Evolutionary conservation across 2,888 invertebrate species (phyloP).

Genomic region (Drosophila dives): DNA sequence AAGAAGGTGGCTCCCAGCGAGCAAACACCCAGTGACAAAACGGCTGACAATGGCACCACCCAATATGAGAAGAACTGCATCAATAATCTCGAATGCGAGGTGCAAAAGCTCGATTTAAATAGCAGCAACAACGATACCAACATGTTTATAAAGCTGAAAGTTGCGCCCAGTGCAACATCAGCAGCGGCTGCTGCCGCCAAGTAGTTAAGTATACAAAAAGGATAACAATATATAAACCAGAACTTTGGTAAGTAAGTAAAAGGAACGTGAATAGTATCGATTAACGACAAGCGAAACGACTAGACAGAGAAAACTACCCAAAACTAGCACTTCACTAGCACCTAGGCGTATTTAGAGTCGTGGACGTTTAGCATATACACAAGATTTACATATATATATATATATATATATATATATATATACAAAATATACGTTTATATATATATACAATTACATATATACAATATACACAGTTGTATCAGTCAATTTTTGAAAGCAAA

Average conservation of each 20-base stretch:
- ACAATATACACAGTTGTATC: constrained; percentile 62
- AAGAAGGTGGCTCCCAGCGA: constrained; percentile 81
- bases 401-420: constrained; percentile 52
- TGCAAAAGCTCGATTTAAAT: constrained; percentile 84
- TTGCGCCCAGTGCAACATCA: constrained; percentile 74
- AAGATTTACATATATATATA: constrained; percentile 54
- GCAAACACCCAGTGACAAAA: constrained; percentile 53
- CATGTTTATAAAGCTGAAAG: constrained; percentile 83
- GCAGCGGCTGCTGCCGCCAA: constrained; percentile 72
- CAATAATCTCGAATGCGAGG: constrained; percentile 83
- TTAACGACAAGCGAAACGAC: constrained; percentile 33
- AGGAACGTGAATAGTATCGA: constrained; percentile 16
- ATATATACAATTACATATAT: constrained; percentile 49
- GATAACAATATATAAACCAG: constrained; percentile 21
- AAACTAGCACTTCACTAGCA: constrained; percentile 67
- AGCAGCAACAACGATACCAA: constrained; percentile 78
- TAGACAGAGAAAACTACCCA: constrained; percentile 46
- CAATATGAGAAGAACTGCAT: constrained; percentile 84
- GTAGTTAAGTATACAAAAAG: constrained; percentile 42
- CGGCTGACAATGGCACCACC: constrained; percentile 62
- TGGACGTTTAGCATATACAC: constrained; percentile 66
- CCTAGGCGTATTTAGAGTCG: constrained; percentile 63
- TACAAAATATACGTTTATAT: constrained; percentile 40
- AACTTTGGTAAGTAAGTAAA: constrained; percentile 54
- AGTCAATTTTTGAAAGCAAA: constrained; percentile 74